A percentile compares a stretch with the other conserved stretches of the same genome.
Evolutionary conservation across 2,888 invertebrate genomes (phyloP).

Genomic region (Drosophila colorata): DNA sequence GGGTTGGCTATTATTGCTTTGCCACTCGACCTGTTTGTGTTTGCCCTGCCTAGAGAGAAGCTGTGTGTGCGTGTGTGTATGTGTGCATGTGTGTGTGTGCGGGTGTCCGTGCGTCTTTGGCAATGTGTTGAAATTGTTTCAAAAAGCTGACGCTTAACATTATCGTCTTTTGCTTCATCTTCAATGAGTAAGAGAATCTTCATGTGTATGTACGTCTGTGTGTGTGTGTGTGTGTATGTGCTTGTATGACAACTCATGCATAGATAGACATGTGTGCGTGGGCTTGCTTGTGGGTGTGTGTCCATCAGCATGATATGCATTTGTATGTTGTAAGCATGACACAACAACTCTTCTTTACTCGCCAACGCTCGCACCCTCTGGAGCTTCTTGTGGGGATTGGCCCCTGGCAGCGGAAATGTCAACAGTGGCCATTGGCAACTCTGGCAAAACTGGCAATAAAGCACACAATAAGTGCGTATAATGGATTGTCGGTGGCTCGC

Average conservation of each 20-base stretch:
- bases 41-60: slow-evolving; percentile 14
- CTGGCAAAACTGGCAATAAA: slow-evolving; percentile 40
- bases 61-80: not conserved
- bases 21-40: slow-evolving; percentile 59
- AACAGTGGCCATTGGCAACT: slow-evolving; percentile 49
- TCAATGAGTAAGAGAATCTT: slow-evolving; percentile 41
- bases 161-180: slow-evolving; percentile 65
- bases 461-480: slow-evolving; percentile 59
- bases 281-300: slow-evolving; percentile 9
- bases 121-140: slow-evolving; percentile 69
- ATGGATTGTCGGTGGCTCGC: slow-evolving; percentile 39
- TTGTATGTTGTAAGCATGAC: slow-evolving; percentile 55
- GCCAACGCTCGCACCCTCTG: not conserved
- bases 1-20: slow-evolving; percentile 64
- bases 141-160: slow-evolving; percentile 72
- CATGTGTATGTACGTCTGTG: not conserved
- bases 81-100: slow-evolving; percentile 4
- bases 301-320: slow-evolving; percentile 64
- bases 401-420: slow-evolving; percentile 59
- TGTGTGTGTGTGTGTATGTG: slow-evolving; percentile 11
- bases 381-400: slow-evolving; percentile 6
- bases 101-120: slow-evolving; percentile 20
- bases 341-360: slow-evolving; percentile 14
- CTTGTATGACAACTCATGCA: slow-evolving; percentile 35
- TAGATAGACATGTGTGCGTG: slow-evolving; percentile 23